Percentiles rank a stretch among this genome's conserved stretches.
phyloP scores from a whole-genome alignment of 2,113 vertebrate species.

The Planiliza haematocheilus region DNA sequence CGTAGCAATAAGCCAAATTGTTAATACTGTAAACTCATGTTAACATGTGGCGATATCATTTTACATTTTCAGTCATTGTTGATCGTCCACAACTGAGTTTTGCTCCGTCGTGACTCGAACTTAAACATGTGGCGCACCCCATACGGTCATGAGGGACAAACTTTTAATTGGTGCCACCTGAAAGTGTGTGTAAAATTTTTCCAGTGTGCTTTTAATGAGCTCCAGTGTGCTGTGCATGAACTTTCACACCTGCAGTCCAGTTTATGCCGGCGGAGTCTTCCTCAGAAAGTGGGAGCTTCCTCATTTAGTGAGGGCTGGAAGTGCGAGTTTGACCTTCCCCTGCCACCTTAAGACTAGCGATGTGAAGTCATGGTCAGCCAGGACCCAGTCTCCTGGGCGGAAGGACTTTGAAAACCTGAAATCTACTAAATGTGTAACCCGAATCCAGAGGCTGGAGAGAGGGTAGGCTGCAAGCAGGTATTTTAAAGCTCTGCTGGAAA shows the following conservation, averaged over 20 bases:
- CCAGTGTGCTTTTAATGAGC: background rate
- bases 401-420: background rate
- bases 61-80: no score
- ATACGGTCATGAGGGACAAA: background rate
- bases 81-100: background rate
- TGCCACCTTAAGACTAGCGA: background rate
- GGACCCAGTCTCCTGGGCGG: background rate
- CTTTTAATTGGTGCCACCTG: conserved; percentile 18
- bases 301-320: conserved; percentile 11
- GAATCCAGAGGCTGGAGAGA: background rate
- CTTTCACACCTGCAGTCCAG: background rate
- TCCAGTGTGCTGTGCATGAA: conserved; percentile 7
- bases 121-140: background rate
- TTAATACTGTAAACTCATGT: no score
- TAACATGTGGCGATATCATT: no score
- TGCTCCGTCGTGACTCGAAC: background rate
- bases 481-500: background rate
- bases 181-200: background rate
- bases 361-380: conserved; percentile 6
- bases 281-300: background rate
- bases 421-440: background rate
- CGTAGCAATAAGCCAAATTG: no score
- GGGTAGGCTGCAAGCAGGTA: background rate
- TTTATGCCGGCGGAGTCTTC: background rate
- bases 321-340: conserved; percentile 16